phyloP scores from a whole-genome alignment of 2,797 vertebrate genomes.

The Chelidonichthys spinosus region DNA sequence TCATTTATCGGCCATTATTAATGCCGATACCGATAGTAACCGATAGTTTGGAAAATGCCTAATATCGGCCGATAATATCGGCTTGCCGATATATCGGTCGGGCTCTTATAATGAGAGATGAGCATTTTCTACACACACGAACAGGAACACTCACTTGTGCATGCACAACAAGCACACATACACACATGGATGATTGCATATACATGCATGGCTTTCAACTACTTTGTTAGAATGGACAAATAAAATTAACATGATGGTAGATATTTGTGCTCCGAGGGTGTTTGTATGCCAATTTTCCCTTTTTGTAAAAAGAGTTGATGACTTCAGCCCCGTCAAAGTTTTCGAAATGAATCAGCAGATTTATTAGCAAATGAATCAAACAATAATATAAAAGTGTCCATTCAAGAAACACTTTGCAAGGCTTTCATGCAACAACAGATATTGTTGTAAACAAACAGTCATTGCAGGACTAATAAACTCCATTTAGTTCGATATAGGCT shows the following conservation, averaged over 20 bases:
- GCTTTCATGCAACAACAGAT: neutral
- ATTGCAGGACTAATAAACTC: constrained; percentile 33
- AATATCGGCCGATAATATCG: no score
- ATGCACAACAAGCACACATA: neutral
- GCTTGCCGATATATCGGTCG: no score
- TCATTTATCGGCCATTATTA: no score
- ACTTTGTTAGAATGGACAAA: neutral
- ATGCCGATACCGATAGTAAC: no score
- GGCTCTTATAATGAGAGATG: neutral
- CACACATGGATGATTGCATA: neutral
- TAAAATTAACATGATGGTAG: neutral
- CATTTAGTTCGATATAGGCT: constrained; percentile 31
- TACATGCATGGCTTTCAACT: neutral
- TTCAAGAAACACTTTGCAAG: neutral
- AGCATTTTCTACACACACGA: constrained; percentile 3
- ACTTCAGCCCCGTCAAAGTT: neutral
- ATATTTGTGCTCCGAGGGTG: neutral
- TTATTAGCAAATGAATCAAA: neutral
- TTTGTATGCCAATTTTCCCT: neutral
- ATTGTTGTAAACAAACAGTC: constrained; percentile 27
- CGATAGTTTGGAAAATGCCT: no score
- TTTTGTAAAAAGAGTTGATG: neutral
- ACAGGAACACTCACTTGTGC: constrained; percentile 12
- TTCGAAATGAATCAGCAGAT: neutral
- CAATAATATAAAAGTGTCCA: neutral